Percentiles rank a stretch among this genome's conserved stretches.
Evolutionary conservation across 2,797 vertebrate species (phyloP).

Genomic region (Clamator glandarius): DNA sequence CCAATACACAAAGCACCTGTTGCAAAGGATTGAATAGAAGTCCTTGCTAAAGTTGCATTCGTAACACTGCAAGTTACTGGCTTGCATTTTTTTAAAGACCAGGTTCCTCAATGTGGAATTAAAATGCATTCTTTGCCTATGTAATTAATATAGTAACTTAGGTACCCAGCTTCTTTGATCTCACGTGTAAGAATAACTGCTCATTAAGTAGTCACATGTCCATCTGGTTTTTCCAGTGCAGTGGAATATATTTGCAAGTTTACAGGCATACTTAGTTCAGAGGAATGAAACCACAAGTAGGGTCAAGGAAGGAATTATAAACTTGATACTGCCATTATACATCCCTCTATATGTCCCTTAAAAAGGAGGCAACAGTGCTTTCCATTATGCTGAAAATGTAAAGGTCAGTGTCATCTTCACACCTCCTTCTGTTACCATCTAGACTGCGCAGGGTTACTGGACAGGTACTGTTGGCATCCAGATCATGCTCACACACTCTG

Average conservation of each 20-base stretch:
- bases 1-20: not conserved
- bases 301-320: not conserved
- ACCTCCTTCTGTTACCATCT: not conserved
- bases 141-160: conserved; percentile 3
- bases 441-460: not conserved
- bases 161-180: not conserved
- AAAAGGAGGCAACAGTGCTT: not conserved
- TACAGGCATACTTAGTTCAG: not conserved
- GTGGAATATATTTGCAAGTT: not conserved
- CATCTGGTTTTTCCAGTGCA: conserved; percentile 43
- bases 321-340: not conserved
- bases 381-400: not conserved
- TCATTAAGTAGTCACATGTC: conserved; percentile 20
- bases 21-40: not conserved
- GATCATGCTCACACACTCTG: not conserved
- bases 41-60: not conserved
- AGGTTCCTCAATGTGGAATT: not conserved
- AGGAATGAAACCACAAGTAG: conserved; percentile 20
- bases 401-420: not conserved
- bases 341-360: not conserved
- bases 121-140: not conserved
- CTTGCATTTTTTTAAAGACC: not conserved
- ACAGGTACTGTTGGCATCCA: not conserved
- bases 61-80: not conserved
- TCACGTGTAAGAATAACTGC: not conserved